Percentiles rank a stretch among this genome's conserved stretches.
Conservation (phyloP, 2,797 vertebrate genomes). For the Microchirus variegatus region DNA sequence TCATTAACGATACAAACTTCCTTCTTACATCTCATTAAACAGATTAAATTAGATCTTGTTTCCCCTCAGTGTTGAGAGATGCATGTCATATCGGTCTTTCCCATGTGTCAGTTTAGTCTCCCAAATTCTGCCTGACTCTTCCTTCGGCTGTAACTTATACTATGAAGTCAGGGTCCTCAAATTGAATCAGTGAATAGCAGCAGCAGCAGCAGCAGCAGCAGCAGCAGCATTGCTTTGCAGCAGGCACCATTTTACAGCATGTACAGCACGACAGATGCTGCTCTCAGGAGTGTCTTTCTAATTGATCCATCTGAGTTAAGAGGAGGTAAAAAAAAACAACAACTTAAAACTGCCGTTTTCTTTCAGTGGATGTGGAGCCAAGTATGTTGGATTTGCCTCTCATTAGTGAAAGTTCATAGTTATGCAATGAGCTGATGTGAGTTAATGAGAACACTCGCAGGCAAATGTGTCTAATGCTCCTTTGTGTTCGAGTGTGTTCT, state of each 20-base stretch:
- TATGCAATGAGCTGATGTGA: conserved; percentile 17
- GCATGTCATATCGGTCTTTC: conserved; percentile 12
- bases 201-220: conserved; percentile 42
- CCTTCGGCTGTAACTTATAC: conserved; percentile 29
- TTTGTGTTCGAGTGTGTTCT: conserved; percentile 7
- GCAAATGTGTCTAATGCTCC: conserved; percentile 19
- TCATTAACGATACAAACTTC: too few species aligned
- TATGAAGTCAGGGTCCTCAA: conserved; percentile 26
- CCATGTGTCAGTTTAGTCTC: conserved; percentile 7
- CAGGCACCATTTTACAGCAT: conserved; percentile 32
- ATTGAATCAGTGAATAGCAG: conserved; percentile 43
- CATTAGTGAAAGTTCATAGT: conserved; percentile 51
- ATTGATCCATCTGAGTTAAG: conserved; percentile 48
- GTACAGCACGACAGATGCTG: too few species aligned
- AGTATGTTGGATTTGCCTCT: conserved; percentile 42
- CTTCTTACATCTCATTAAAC: too few species aligned
- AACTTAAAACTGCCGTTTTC: conserved; percentile 52
- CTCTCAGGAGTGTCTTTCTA: too few species aligned
- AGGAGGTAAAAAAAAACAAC: conserved; percentile 49
- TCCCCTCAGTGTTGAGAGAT: neutral
- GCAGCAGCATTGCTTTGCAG: conserved; percentile 37
- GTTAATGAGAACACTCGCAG: conserved; percentile 24
- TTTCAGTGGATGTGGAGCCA: conserved; percentile 36
- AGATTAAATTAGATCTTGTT: too few species aligned
- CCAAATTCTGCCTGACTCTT: neutral